phyloP scores from a whole-genome alignment of 2,888 invertebrate species.

The Metallyticus violacea region DNA sequence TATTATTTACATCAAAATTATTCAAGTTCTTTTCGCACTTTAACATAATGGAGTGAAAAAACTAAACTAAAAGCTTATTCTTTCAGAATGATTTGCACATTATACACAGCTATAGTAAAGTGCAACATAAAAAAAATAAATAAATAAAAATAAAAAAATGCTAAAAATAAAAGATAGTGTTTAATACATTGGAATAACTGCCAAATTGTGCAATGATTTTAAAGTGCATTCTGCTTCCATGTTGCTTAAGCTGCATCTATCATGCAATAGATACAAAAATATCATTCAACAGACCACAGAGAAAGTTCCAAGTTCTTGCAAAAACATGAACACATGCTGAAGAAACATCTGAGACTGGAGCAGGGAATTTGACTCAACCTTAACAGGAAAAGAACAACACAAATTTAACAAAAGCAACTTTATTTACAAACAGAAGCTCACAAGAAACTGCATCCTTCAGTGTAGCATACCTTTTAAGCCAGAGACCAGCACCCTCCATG shows the following conservation, averaged over 20 bases:
- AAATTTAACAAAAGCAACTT: background rate
- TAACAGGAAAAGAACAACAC: slow-evolving; percentile 1
- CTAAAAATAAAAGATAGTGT: background rate
- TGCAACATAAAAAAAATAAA: background rate
- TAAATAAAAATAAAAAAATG: background rate
- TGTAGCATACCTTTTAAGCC: slow-evolving; percentile 72
- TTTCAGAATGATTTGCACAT: background rate
- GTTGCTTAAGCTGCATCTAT: background rate
- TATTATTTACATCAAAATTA: too few relatives aligned
- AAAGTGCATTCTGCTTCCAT: background rate
- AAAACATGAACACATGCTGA: background rate
- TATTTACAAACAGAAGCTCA: background rate
- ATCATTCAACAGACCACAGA: background rate
- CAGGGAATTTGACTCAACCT: background rate
- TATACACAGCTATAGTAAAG: background rate
- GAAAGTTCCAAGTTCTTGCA: background rate
- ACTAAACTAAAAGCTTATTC: background rate
- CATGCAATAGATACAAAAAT: background rate
- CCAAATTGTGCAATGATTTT: background rate
- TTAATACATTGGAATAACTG: too few relatives aligned
- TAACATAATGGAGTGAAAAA: background rate
- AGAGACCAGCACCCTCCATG: slow-evolving; percentile 83
- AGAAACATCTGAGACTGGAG: background rate
- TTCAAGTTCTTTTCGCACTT: too few relatives aligned
- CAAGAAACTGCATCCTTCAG: background rate